Conservation (phyloP, 2,888 invertebrate species). For the Acanthosepion esculentum region DNA sequence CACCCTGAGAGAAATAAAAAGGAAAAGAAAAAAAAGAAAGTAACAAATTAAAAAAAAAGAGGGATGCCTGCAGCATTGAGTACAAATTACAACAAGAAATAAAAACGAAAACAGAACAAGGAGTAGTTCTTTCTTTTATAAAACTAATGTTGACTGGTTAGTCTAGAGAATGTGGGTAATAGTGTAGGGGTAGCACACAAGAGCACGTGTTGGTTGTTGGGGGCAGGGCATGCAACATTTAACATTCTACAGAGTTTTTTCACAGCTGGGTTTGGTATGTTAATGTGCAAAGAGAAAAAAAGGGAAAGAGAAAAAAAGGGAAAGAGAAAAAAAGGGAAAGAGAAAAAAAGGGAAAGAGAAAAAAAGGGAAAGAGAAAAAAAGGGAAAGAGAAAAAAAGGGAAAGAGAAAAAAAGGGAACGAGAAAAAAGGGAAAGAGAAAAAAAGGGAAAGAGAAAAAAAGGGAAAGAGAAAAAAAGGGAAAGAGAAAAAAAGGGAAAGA, state of each 20-base stretch:
- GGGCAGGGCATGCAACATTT: constrained; percentile 60
- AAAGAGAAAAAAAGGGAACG: not conserved
- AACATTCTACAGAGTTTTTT: constrained; percentile 55
- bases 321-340: not conserved
- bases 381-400: not conserved
- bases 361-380: not conserved
- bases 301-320: not conserved
- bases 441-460: not conserved
- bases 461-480: not conserved
- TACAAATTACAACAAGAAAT: not conserved
- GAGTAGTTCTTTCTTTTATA: not conserved
- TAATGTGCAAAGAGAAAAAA: not conserved
- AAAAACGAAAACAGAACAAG: not conserved
- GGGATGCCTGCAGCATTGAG: not conserved
- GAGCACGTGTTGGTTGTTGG: constrained; percentile 58
- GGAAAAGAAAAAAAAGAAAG: not conserved
- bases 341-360: not conserved
- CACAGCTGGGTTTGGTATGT: not conserved
- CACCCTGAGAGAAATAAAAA: not conserved
- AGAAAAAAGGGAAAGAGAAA: not conserved
- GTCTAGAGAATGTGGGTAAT: too few species aligned
- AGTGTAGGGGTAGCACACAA: not conserved
- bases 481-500: not conserved
- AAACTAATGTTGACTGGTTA: not conserved
- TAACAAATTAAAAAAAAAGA: not conserved